Base-by-base conservation (phyloP, 2,888 invertebrate genomes). In the Apamea crenata region DNA sequence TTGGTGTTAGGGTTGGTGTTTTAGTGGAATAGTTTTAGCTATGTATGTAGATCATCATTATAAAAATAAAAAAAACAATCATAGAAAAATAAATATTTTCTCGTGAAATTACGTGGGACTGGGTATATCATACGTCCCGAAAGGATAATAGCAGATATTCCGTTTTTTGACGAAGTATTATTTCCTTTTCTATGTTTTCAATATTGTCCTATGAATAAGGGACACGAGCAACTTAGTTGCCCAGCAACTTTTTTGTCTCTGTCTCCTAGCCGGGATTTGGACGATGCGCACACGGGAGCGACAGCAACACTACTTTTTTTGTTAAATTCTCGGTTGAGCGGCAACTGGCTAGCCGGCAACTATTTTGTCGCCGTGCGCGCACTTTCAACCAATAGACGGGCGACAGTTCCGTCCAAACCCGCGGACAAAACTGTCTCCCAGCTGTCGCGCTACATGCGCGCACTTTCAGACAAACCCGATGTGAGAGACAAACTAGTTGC, bases 1-100 rank as follows among this genome's bases (percentile, higher is more conserved):
- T 82, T 78, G 70, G 88, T 86, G 78, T 88, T 81, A 88, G 87
- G 78, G 50, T 83, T 44, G 59, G 72, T 87, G 77, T 77, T 59
- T 14, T 82, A 77, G 82, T 72, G 65, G 61, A 50, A 61, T 83
- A 79, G 80, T 77, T 61, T 29, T 80, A 80, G 68, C n/a, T 69
- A 69, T 32, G 12, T 67, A 32, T 61, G 36, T 81, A 83, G 77
- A 53, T 61, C 36, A 36, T 65, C 65, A 65, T 71, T 47, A 44
- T 66, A 59, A 0, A 67, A 50, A 77, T n/a, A n/a, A 59, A 47
- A 32, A 8, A 32, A 53, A 5, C 8, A 18, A n/a, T 53, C n/a
- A 18, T 66, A 21, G n/a, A 29, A 53, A 78, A 63, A 59, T 1
- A 59, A 59, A 12, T 14, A 5, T 12, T 59, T 59, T 59, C 18